phyloP scores from a whole-genome alignment of 2,113 vertebrate species.

The Acinonyx jubatus region DNA sequence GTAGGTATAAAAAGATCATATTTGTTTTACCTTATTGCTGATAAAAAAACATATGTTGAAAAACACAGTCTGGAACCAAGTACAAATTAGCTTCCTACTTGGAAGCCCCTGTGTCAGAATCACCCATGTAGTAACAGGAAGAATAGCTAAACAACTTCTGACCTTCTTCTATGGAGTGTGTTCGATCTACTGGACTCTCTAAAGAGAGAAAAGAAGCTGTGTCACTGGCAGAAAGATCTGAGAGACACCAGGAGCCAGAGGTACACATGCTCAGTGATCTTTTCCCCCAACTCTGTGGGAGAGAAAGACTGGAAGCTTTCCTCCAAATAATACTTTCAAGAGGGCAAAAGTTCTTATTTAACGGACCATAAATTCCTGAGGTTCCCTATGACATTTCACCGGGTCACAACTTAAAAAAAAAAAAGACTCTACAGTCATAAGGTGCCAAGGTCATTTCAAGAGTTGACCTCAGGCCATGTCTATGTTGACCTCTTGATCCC shows the following conservation, averaged over 20 bases:
- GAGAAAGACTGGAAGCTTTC: not conserved
- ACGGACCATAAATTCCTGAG: slow-evolving; percentile 67
- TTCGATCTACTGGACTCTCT: not conserved
- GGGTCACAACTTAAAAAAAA: slow-evolving; percentile 37
- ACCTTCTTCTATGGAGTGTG: not conserved
- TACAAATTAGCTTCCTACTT: not conserved
- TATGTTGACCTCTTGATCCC: not conserved
- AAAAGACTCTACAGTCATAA: slow-evolving; percentile 38
- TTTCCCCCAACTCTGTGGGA: slow-evolving; percentile 32
- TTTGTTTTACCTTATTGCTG: slow-evolving; percentile 20
- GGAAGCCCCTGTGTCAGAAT: not conserved
- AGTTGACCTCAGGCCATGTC: slow-evolving; percentile 38
- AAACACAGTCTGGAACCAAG: not conserved
- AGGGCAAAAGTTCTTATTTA: slow-evolving; percentile 69
- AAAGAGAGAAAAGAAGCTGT: not conserved
- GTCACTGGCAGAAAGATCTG: not conserved
- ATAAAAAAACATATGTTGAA: not conserved
- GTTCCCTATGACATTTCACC: slow-evolving; percentile 68
- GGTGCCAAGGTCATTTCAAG: slow-evolving; percentile 60
- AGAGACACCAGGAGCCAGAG: not conserved
- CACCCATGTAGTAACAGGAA: not conserved
- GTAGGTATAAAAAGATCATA: not conserved
- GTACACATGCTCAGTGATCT: not conserved
- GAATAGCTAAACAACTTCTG: too few species aligned
- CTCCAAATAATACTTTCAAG: slow-evolving; percentile 45